phyloP scores from a whole-genome alignment of 2,113 vertebrate genomes.

The Marmota monax region DNA sequence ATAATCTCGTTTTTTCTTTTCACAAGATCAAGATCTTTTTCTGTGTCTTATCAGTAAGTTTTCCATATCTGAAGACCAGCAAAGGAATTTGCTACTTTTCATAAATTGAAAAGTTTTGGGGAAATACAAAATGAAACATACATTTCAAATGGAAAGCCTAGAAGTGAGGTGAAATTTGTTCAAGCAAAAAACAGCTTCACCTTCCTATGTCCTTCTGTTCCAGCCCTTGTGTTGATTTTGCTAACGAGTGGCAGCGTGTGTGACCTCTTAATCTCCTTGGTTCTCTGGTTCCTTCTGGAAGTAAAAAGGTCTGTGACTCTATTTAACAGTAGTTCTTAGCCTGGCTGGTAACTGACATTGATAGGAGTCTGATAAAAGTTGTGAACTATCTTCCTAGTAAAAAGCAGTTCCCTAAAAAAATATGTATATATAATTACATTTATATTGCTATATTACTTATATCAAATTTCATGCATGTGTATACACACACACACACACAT shows the following conservation, averaged over 20 bases:
- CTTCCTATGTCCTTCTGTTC: background rate
- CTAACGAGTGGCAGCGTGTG: background rate
- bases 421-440: background rate
- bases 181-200: background rate
- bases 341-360: background rate
- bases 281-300: background rate
- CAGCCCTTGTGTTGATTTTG: background rate
- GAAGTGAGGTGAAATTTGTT: background rate
- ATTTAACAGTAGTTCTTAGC: background rate
- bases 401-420: background rate
- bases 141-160: background rate
- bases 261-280: background rate
- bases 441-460: background rate
- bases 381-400: background rate
- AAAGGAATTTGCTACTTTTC: background rate
- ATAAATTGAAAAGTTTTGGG: background rate
- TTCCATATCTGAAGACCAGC: background rate
- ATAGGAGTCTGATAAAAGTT: background rate
- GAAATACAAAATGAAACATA: background rate
- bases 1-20: background rate
- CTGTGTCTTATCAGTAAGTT: background rate
- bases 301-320: background rate
- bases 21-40: background rate
- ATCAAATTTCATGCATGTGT: background rate
- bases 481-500: background rate